Evolutionary conservation across 1,140 invertebrate genomes (phyloP).

Genomic region (Heliconius eleuchia): DNA sequence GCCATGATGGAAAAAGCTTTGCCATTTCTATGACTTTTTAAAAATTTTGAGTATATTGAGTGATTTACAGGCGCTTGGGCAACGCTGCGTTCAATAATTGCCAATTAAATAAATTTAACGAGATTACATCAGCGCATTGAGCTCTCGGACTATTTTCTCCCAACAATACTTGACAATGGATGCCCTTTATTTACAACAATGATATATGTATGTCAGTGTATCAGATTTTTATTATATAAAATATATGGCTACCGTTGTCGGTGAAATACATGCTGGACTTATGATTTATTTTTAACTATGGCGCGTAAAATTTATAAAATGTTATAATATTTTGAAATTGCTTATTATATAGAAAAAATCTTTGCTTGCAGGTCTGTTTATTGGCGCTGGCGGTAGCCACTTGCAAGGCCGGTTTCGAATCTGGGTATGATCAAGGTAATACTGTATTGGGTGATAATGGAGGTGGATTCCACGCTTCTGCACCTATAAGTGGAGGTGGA

Average conservation of each 20-base stretch:
- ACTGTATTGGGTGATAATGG: conserved; percentile 39
- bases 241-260: conserved; percentile 7
- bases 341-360: conserved; percentile 14
- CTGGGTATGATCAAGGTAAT: conserved; percentile 46
- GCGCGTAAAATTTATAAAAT: neutral
- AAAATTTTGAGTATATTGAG: conserved; percentile 6
- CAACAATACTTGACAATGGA: conserved; percentile 26
- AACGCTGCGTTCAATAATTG: conserved; percentile 32
- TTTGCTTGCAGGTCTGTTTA: conserved; percentile 67
- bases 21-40: neutral
- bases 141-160: conserved; percentile 23
- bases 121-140: conserved; percentile 29
- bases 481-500: conserved; percentile 35
- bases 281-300: conserved; percentile 14
- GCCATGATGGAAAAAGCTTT: conserved; percentile 3
- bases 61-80: conserved; percentile 9
- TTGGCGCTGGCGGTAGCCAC: conserved; percentile 64
- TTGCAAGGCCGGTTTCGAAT: conserved; percentile 63
- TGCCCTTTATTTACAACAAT: conserved; percentile 21
- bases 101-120: conserved; percentile 39
- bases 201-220: conserved; percentile 15
- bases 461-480: conserved; percentile 40
- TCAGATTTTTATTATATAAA: conserved; percentile 19
- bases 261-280: conserved; percentile 14
- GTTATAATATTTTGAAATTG: conserved; percentile 2